Evolutionary conservation across 1,140 invertebrate genomes (phyloP), one percentile per base, ranked within the genome.

Genomic region (Drosophila guanche): DNA sequence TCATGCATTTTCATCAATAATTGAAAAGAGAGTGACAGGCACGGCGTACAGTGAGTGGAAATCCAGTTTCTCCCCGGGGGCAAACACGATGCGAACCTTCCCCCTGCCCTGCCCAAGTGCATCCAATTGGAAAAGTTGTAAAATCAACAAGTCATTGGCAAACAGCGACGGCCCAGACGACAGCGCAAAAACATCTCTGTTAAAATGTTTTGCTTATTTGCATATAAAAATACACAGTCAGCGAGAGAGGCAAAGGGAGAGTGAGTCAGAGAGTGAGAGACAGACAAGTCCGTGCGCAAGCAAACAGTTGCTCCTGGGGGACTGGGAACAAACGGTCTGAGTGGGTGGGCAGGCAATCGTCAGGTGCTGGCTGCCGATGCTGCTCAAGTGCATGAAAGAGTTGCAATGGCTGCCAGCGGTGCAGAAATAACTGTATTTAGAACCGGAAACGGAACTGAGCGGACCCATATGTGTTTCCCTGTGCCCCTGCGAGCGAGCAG

Each of bases 131-230:
- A 75, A 86, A 88, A 88, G 74, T 88, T 88, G 66, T 86, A 86
- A 86, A 88, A 86, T 86, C 83, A 86, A 86, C 83, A 86, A 86
- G 81, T 86, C 81, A 86, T 81, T 78, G 78, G 78, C 69, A 81
- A 86, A 86, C 58, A 84, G 60, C 60, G 48, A 29, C 50, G 43
- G 56, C 33, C 65, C 61, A 80, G 81, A 73, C 72, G 56, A 56
- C 68, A 69, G 43, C 62, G 58, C 54, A 56, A 62, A 78, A 84
- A 83, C 71, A 71, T 56, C 42, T 63, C 60, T 67, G 62, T 79
- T 54, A 76, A 88, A 88, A 81, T 76, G 81, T 66, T 75, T 56
- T 63, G 66, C 75, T 75, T 86, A 86, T 86, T 86, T 86, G 83
- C 83, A 88, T 81, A 72, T 59, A 74, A 69, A 70, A 76, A 76